These are phyloP conservation scores for Anguilla marmorata DNA, from an alignment of 2,797 vertebrate genomes.

Conservation along the genomic window DNA sequence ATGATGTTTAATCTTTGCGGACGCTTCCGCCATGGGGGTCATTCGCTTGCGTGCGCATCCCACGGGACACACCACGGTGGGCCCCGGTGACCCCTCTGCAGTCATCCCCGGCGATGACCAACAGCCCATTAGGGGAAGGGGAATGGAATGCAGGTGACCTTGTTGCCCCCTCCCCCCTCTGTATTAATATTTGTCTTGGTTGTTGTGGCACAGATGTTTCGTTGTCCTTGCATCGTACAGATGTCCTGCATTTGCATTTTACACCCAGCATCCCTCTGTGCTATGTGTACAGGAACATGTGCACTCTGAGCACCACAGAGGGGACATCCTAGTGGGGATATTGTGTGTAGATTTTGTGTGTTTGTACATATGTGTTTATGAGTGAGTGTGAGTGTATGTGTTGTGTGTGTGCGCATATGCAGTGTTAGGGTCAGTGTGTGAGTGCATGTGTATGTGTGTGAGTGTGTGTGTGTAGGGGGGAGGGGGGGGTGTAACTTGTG, in stretches of 20 bases:
- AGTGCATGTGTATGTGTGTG: background rate
- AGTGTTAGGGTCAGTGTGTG: background rate
- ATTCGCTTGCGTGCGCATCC: background rate
- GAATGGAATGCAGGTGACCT: slow-evolving; percentile 19
- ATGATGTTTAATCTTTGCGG: background rate
- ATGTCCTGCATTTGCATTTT: background rate
- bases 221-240: background rate
- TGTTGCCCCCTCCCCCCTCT: background rate
- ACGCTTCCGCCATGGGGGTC: background rate
- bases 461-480: background rate
- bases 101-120: slow-evolving; percentile 10
- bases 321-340: background rate
- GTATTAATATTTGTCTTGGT: background rate
- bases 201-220: background rate
- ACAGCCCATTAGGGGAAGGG: background rate
- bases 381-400: background rate
- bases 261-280: background rate
- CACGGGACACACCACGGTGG: background rate
- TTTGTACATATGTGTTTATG: background rate
- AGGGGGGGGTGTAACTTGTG: background rate
- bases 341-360: background rate
- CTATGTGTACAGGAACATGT: background rate
- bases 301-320: background rate
- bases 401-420: background rate
- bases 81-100: background rate